Evolutionary conservation across 1,140 invertebrate species (phyloP).

Genomic region (Nasonia longicornis): DNA sequence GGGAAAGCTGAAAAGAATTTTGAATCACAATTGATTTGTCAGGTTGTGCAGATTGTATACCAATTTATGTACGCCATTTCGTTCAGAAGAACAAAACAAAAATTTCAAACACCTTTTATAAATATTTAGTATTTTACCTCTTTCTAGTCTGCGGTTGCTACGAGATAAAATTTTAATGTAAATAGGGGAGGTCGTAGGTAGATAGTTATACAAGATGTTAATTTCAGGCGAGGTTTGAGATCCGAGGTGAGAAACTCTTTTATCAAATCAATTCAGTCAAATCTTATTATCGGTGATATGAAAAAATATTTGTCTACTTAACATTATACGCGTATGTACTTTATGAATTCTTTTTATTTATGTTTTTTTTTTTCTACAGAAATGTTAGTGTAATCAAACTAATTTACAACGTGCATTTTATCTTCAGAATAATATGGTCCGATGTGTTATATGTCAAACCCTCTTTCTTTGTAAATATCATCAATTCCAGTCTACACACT

Average conservation of each 20-base stretch:
- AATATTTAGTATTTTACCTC: constrained; percentile 36
- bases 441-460: not conserved
- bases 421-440: not conserved
- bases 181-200: constrained; percentile 19
- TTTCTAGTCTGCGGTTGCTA: constrained; percentile 42
- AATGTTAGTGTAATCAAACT: not conserved
- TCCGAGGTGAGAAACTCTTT: not conserved
- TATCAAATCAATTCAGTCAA: not conserved
- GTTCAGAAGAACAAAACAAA: not conserved
- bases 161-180: constrained; percentile 32
- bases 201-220: constrained; percentile 19
- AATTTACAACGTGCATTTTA: not conserved
- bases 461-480: constrained; percentile 14
- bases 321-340: not conserved
- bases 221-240: not conserved
- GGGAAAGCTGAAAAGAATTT: constrained; percentile 5
- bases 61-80: not conserved
- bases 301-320: not conserved
- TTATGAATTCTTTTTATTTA: not conserved
- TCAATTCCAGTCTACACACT: not conserved
- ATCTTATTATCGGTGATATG: not conserved
- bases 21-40: not conserved
- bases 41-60: not conserved
- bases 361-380: not conserved
- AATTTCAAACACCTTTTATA: constrained; percentile 18